Evolutionary conservation across 2,113 vertebrate genomes (phyloP).

Genomic region (Hippocampus abdominalis): DNA sequence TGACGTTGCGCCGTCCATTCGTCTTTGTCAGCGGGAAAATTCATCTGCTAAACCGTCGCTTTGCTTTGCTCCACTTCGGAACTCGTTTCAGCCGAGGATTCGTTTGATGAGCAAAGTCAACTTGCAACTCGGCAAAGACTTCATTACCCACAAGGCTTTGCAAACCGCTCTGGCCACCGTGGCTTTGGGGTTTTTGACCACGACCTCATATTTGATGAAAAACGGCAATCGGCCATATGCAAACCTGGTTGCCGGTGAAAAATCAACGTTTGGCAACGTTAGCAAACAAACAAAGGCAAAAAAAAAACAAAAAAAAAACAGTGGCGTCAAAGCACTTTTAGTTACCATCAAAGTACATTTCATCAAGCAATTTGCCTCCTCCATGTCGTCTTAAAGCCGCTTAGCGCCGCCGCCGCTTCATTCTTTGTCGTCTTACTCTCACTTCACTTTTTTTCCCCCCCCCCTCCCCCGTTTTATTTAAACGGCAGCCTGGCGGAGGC

Average conservation of each 20-base stretch:
- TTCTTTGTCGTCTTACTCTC: background rate
- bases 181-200: no score
- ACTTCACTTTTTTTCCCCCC: background rate
- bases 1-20: background rate
- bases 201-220: no score
- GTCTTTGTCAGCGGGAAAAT: background rate
- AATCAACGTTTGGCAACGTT: no score
- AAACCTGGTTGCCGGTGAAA: no score
- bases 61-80: background rate
- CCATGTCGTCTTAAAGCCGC: constrained; percentile 46
- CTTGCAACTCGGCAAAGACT: background rate
- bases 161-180: background rate
- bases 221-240: no score
- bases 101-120: background rate
- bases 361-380: background rate
- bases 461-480: background rate
- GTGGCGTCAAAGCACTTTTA: constrained; percentile 3
- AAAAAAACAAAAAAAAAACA: no score
- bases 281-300: background rate
- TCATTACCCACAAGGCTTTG: background rate
- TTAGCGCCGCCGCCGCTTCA: constrained; percentile 16
- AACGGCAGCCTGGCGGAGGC: background rate
- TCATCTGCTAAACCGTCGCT: background rate
- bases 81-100: background rate
- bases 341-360: background rate